Conservation (phyloP, 2,797 vertebrate genomes). For the Hypotaenidia okinawae region DNA sequence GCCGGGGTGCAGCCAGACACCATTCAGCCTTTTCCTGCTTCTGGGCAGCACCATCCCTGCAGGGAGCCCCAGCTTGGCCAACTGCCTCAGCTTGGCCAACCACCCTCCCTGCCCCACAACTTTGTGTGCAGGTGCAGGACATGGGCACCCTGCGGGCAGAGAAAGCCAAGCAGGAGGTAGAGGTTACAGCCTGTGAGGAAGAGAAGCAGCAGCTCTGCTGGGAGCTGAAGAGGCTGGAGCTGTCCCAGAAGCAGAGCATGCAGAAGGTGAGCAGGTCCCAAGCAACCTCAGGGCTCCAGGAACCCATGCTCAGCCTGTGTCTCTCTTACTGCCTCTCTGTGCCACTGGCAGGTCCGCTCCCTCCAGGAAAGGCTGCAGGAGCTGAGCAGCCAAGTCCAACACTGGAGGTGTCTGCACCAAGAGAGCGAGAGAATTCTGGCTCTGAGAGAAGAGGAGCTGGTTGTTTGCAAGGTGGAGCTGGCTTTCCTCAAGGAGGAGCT, state of each 20-base stretch:
- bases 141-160: conserved; percentile 48
- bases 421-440: conserved; percentile 70
- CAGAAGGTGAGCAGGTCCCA: conserved; percentile 50
- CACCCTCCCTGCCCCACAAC: background rate
- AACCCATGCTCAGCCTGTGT: background rate
- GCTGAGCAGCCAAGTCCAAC: conserved; percentile 67
- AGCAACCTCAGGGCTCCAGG: background rate
- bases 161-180: conserved; percentile 63
- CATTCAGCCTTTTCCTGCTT: background rate
- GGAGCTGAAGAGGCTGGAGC: conserved; percentile 72
- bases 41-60: background rate
- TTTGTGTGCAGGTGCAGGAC: conserved; percentile 27
- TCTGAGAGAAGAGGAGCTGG: conserved; percentile 74
- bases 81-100: background rate
- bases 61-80: background rate
- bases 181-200: conserved; percentile 50
- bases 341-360: conserved; percentile 44
- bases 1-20: background rate
- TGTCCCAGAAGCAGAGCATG: conserved; percentile 60
- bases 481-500: conserved; percentile 75
- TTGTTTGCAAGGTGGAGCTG: conserved; percentile 79
- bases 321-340: background rate
- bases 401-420: conserved; percentile 75
- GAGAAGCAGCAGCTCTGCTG: conserved; percentile 58
- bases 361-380: conserved; percentile 72